Evolutionary conservation across 1,140 invertebrate genomes (phyloP).

Genomic region (Drosophila lowei): DNA sequence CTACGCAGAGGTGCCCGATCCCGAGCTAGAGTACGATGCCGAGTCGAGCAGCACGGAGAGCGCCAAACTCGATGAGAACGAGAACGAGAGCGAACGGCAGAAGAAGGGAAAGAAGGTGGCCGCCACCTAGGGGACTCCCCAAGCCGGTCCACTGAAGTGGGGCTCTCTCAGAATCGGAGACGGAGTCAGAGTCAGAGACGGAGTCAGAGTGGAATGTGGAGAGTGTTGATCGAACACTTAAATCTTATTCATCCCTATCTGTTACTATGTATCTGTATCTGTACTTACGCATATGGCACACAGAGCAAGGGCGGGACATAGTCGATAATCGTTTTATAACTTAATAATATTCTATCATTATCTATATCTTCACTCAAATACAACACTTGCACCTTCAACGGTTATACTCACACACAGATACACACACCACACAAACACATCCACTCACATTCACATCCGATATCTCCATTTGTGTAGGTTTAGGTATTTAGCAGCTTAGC

Average conservation of each 20-base stretch:
- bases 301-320: conserved; percentile 72
- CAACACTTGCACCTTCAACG: conserved; percentile 29
- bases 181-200: too few relatives aligned
- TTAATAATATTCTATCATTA: conserved; percentile 65
- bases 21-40: conserved; percentile 70
- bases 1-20: conserved; percentile 73
- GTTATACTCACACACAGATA: conserved; percentile 37
- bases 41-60: conserved; percentile 81
- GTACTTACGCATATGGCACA: conserved; percentile 37
- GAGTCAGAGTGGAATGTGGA: too few relatives aligned
- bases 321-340: conserved; percentile 62
- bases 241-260: conserved; percentile 37
- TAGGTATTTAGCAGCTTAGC: conserved; percentile 71
- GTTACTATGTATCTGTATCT: conserved; percentile 52
- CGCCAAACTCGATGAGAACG: conserved; percentile 78
- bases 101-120: conserved; percentile 69
- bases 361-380: conserved; percentile 31
- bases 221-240: conserved; percentile 4
- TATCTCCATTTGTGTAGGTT: conserved; percentile 76
- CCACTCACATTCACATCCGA: conserved; percentile 25
- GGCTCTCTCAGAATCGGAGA: too few relatives aligned
- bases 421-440: conserved; percentile 14
- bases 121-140: conserved; percentile 20
- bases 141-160: too few relatives aligned
- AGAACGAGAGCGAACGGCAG: conserved; percentile 71